These are phyloP conservation scores for Athripsodes cinereus DNA, from an alignment of 2,888 invertebrate genomes.

Conservation along the genomic window DNA sequence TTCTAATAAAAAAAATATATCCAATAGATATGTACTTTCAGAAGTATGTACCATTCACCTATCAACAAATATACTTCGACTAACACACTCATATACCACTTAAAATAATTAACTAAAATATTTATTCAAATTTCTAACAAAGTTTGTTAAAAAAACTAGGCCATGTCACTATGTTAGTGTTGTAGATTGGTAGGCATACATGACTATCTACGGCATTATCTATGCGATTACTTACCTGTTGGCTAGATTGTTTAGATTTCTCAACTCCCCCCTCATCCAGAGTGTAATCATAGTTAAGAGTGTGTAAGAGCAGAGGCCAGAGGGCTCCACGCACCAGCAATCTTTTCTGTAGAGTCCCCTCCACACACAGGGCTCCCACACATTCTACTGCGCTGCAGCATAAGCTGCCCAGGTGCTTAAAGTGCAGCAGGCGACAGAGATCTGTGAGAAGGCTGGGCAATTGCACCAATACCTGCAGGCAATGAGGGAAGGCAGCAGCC, in stretches of 20 bases:
- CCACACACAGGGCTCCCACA: constrained; percentile 79
- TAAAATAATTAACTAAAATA: too few relatives aligned
- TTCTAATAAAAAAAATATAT: too few relatives aligned
- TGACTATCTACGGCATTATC: too few relatives aligned
- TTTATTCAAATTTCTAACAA: too few relatives aligned
- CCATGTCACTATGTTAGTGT: too few relatives aligned
- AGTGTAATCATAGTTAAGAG: constrained; percentile 95
- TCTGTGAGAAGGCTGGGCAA: constrained; percentile 84
- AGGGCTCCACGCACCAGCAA: constrained; percentile 80
- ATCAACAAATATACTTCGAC: too few relatives aligned
- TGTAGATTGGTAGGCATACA: neutral
- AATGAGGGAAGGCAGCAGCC: constrained; percentile 87
- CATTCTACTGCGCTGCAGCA: constrained; percentile 88
- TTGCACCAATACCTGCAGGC: constrained; percentile 80
- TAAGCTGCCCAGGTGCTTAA: constrained; percentile 79
- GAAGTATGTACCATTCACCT: too few relatives aligned
- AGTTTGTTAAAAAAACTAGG: too few relatives aligned
- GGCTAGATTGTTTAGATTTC: constrained; percentile 75
- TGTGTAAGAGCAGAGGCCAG: constrained; percentile 84
- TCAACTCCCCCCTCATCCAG: constrained; percentile 94
- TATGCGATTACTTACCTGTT: constrained; percentile 47
- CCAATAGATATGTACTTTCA: too few relatives aligned
- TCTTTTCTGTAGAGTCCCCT: constrained; percentile 78
- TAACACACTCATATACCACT: too few relatives aligned
- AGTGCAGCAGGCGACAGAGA: constrained; percentile 78